Evolutionary conservation across 1,140 invertebrate genomes (phyloP), one percentile per base, ranked within the genome.

Genomic region (Drosophila sulfurigaster): DNA sequence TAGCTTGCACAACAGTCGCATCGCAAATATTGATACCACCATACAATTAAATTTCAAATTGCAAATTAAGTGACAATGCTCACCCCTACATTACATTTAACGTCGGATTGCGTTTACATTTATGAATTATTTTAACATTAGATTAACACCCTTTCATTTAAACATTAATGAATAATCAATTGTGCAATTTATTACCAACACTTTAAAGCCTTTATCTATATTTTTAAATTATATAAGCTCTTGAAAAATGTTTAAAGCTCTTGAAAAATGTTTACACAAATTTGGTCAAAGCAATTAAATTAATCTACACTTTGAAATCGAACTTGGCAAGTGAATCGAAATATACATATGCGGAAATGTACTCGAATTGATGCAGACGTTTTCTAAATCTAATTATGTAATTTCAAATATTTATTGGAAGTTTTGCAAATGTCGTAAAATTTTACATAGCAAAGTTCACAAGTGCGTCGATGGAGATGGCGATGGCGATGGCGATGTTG

Each of bases 371-470:
- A 67, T 59, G 63, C 57, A 51, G 60, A 82, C 41, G 28, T 20
- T 43, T 48, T 32, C 11, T 2, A 49, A n/a, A 28, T 28, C 15
- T 25, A 15, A 38, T 52, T 46, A 38, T 60, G 20, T 45, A 67
- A 66, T 67, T 58, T 35, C n/a, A 51, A 56, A 48, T 49, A 74
- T 74, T 51, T 70, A 70, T 58, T 45, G 20, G 32, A 63, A 70
- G 13, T 49, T 45, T 51, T 8, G 32, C 45, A 52, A 51, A 45
- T 25, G 38, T 67, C 46, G 20, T 32, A 59, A 43, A 67, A 59
- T 43, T 63, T 52, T 25, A 63, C 35, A 54, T 6, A 75, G 62
- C 66, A 71, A 82, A 79, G 80, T 74, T 85, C 77, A 73, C 13
- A 60, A 73, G 60, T 48, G 30, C 13, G 16, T 10, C 32, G 28